phyloP scores from a whole-genome alignment of 2,113 vertebrate species.

The Eurypyga helias region DNA sequence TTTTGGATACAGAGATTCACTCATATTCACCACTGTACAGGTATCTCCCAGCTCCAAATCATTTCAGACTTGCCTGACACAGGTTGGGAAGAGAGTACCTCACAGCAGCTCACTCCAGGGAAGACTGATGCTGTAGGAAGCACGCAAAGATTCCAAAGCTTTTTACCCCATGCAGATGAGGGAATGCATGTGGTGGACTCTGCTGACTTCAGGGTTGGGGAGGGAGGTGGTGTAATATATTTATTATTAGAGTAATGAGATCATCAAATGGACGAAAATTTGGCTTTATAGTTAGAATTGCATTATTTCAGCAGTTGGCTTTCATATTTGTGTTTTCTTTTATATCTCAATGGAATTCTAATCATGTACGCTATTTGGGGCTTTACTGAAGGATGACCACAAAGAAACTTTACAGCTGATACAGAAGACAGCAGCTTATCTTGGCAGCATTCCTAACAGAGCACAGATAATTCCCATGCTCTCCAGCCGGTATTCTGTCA shows the following conservation, averaged over 20 bases:
- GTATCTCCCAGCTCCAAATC: neutral
- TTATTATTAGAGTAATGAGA: neutral
- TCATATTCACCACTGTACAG: neutral
- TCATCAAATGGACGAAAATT: neutral
- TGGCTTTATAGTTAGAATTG: neutral
- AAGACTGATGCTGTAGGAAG: neutral
- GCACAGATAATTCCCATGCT: neutral
- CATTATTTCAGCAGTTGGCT: conserved; percentile 16
- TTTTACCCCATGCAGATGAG: neutral
- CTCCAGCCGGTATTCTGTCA: neutral
- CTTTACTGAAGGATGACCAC: conserved; percentile 47
- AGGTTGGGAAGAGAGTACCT: neutral
- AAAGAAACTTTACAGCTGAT: conserved; percentile 50
- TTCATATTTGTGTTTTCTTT: conserved; percentile 43
- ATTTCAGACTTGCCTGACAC: neutral
- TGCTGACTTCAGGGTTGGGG: neutral
- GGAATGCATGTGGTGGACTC: neutral
- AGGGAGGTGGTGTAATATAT: neutral
- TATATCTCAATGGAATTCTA: conserved; percentile 9
- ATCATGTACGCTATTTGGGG: neutral
- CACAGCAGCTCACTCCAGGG: neutral
- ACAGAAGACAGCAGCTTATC: conserved; percentile 55
- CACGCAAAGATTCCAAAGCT: neutral
- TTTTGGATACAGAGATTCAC: neutral
- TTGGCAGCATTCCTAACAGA: conserved; percentile 16